These are phyloP conservation scores for Trochalopteron elliotii DNA, from an alignment of 2,113 vertebrate species.

Conservation along the genomic window DNA sequence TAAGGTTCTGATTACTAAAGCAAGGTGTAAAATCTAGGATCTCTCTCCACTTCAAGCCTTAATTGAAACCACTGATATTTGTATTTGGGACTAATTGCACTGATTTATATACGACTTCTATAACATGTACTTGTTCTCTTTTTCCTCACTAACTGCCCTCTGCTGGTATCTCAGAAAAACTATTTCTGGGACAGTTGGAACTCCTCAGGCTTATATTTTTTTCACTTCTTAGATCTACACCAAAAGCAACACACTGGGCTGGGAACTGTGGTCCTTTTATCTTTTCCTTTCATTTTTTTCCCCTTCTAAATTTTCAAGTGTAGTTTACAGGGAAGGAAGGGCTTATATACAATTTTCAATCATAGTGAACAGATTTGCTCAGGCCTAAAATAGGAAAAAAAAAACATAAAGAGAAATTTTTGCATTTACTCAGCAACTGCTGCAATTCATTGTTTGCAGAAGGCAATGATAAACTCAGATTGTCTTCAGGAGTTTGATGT, in stretches of 20 bases:
- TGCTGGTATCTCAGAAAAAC: neutral
- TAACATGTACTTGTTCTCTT: neutral
- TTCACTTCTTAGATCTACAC: neutral
- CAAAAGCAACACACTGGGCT: neutral
- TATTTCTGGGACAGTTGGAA: neutral
- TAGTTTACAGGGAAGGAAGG: neutral
- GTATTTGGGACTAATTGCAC: neutral
- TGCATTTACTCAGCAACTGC: neutral
- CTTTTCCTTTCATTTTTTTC: neutral
- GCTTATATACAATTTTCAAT: neutral
- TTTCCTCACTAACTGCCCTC: neutral
- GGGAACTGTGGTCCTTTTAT: neutral
- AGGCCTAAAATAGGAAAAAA: neutral
- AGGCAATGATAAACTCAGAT: neutral
- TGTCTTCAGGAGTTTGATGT: neutral
- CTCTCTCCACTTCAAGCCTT: neutral
- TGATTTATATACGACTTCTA: neutral
- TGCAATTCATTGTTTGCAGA: neutral
- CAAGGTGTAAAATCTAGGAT: neutral
- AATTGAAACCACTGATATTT: neutral
- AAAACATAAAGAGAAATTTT: neutral
- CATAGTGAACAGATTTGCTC: neutral
- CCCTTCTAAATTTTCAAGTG: neutral
- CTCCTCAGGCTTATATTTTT: neutral
- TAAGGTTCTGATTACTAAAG: neutral